Percentiles rank a stretch among this genome's conserved stretches.
Conservation (phyloP, 2,113 vertebrate species). For the Oncorhynchus tshawytscha region DNA sequence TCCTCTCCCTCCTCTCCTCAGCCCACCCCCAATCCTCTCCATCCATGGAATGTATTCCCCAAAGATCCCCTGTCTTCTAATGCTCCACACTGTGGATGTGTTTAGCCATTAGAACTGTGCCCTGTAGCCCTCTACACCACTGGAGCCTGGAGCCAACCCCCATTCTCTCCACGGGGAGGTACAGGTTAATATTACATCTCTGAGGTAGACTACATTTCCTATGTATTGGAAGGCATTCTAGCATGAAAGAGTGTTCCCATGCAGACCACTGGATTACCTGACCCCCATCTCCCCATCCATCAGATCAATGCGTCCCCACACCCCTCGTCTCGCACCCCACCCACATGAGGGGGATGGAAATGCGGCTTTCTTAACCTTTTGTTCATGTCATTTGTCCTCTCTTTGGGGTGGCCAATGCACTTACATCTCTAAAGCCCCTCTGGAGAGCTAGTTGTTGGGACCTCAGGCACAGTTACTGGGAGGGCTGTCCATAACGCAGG, state of each 20-base stretch:
- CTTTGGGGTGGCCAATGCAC: constrained; percentile 24
- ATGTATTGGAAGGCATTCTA: constrained; percentile 84
- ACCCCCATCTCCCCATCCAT: constrained; percentile 65
- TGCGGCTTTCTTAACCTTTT: constrained; percentile 60
- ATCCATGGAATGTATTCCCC: constrained; percentile 50
- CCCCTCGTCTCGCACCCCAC: constrained; percentile 26
- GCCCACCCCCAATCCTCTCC: constrained; percentile 10
- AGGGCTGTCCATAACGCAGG: background rate
- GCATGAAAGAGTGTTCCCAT: constrained; percentile 72
- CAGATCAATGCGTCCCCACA: constrained; percentile 50
- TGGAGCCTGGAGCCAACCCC: constrained; percentile 25
- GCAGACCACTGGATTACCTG: constrained; percentile 77
- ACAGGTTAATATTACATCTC: constrained; percentile 84
- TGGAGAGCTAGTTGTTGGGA: background rate
- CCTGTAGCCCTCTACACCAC: constrained; percentile 27
- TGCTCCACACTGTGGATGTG: constrained; percentile 72
- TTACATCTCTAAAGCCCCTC: background rate
- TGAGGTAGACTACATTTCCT: constrained; percentile 78
- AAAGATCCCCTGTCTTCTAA: constrained; percentile 64
- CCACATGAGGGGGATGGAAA: constrained; percentile 17
- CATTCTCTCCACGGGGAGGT: constrained; percentile 70
- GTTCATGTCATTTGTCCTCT: constrained; percentile 44
- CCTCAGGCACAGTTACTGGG: background rate
- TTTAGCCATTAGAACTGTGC: constrained; percentile 63
- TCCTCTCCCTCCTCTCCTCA: constrained; percentile 29